These are phyloP conservation scores for Actinernus sp. DNA, from an alignment of 92 coral and sea anemone species.

Conservation along the genomic window DNA sequence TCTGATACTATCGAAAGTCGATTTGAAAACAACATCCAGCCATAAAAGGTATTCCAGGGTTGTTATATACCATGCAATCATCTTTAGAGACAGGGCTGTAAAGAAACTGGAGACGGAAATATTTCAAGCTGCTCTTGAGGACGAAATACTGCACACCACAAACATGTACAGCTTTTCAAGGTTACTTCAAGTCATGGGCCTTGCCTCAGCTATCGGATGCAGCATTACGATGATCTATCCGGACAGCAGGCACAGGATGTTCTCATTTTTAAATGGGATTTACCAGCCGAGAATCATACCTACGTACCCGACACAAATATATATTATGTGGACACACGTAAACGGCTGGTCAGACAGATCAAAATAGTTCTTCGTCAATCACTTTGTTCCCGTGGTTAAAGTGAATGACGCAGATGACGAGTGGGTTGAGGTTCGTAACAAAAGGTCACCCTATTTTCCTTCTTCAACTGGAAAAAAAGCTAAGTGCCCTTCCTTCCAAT, in stretches of 20 bases:
- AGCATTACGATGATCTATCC: conserved; percentile 41
- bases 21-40: conserved; percentile 14
- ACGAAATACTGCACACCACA: conserved; percentile 23
- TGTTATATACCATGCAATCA: conserved; percentile 20
- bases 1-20: conserved; percentile 10
- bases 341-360: conserved; percentile 45
- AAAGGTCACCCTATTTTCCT: no score
- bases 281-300: conserved; percentile 46
- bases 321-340: conserved; percentile 55
- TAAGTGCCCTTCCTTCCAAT: no score
- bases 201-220: conserved; percentile 45
- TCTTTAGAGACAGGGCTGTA: conserved; percentile 24
- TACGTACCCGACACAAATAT: background rate
- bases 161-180: conserved; percentile 22
- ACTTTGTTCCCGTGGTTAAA: conserved; percentile 59
- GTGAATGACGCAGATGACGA: no score
- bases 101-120: background rate
- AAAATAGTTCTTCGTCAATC: conserved; percentile 42
- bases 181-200: conserved; percentile 49
- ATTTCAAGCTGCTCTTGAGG: conserved; percentile 29
- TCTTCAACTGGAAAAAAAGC: no score
- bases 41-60: conserved; percentile 15
- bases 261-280: conserved; percentile 29
- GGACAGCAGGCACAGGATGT: conserved; percentile 37
- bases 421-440: no score